A percentile compares a stretch with the other conserved stretches of the same genome.
Evolutionary conservation across 2,888 invertebrate genomes (phyloP).

Genomic region (Eupeodes latifasciatus): DNA sequence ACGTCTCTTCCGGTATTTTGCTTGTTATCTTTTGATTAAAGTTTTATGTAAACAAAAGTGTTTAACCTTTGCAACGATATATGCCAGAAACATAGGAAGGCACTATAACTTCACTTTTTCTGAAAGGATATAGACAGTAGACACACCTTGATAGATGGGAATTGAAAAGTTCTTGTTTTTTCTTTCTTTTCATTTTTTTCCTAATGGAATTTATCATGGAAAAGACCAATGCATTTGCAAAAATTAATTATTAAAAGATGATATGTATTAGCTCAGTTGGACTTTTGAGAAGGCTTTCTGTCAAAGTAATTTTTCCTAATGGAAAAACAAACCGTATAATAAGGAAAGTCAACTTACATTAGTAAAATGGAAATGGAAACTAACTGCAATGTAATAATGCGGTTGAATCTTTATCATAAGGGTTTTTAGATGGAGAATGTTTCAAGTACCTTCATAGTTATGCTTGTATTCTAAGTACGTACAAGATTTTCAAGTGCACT

Average conservation of each 20-base stretch:
- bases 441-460: no score
- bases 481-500: no score
- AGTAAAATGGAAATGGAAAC: neutral
- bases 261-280: neutral
- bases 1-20: neutral
- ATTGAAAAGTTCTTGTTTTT: conserved; percentile 16
- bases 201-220: neutral
- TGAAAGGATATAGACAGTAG: neutral
- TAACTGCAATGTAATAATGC: no score
- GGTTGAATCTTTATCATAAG: no score
- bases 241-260: neutral
- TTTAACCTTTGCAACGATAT: neutral
- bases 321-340: neutral
- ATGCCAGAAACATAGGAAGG: neutral
- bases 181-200: conserved; percentile 19
- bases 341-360: neutral
- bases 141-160: neutral
- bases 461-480: no score
- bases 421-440: no score
- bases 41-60: conserved; percentile 22
- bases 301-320: neutral
- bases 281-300: neutral
- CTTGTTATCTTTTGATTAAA: conserved; percentile 33
- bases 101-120: neutral
- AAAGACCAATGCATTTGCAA: conserved; percentile 11